Evolutionary conservation across 2,113 vertebrate genomes (phyloP), one percentile per base, ranked within the genome.

Genomic region (Brachyhypopomus occidentalis): DNA sequence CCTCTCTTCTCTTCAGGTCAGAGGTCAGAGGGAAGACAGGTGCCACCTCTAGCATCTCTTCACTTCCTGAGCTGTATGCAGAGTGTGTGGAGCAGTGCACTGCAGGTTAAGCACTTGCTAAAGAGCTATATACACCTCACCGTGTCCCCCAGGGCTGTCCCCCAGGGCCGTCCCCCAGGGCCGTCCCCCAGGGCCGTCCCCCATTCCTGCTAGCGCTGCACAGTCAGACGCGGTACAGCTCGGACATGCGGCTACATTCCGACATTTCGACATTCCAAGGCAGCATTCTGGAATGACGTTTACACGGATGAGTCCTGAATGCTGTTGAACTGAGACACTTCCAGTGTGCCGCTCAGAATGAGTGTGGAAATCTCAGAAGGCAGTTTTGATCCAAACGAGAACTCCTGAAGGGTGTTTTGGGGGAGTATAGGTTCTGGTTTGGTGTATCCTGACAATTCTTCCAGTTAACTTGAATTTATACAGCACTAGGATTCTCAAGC

Each of bases 201-300:
- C 25, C 72, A 81, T 64, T 74, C 60, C 62, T 19, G 59, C 72
- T 38, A 20, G 16, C 71, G 64, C 74, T 63, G 67, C 45, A 27
- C 66, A 67, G 23, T 30, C 25, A 55, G 74, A n/a, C 56, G 27
- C 62, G 25, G 30, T 30, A 30, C 30, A 30, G 56, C 23, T 70
- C 41, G 52, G 25, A 52, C 22, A 41, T 38, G 52, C 27, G n/a
- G 27, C 30, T 16, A 30, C 12, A 23, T 45, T 62, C 22, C 36
- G 69, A 45, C 12, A 23, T 45, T 62, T 20, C 36, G 69, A 45
- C 17, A 48, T 78, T 69, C 20, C 64, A 25, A 64, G 62, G 62
- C 60, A 25, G 12, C 41, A 62, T 38, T 63, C 60, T 12, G 9
- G 52, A 80, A 67, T 27, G 70, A 64, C 70, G 36, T 41, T 30